Percentiles rank a stretch among this genome's conserved stretches.
Evolutionary conservation across 2,797 vertebrate species (phyloP).

Genomic region (Danio choprae): DNA sequence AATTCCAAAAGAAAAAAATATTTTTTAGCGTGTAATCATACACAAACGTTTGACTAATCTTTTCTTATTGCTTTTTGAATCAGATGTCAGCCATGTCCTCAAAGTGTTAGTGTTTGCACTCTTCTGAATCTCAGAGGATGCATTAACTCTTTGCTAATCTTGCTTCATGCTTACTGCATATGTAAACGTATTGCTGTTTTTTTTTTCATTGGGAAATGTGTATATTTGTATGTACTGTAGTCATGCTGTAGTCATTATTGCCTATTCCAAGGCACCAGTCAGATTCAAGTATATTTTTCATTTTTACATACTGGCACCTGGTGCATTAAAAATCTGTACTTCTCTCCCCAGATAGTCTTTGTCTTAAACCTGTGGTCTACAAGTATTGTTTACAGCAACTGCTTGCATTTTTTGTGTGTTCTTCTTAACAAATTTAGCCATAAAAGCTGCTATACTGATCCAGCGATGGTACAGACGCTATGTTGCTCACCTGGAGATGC

Average conservation of each 20-base stretch:
- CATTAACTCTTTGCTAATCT: background rate
- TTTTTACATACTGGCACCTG: too few species aligned
- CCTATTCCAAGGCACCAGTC: too few species aligned
- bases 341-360: background rate
- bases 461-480: slow-evolving; percentile 95
- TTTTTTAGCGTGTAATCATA: too few species aligned
- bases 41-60: too few species aligned
- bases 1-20: too few species aligned
- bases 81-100: background rate
- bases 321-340: too few species aligned
- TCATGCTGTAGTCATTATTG: background rate
- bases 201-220: background rate
- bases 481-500: slow-evolving; percentile 86
- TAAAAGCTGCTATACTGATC: slow-evolving; percentile 91
- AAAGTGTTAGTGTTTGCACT: background rate
- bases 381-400: background rate
- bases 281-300: too few species aligned
- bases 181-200: background rate
- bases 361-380: background rate
- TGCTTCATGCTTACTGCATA: background rate
- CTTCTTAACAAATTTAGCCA: slow-evolving; percentile 73
- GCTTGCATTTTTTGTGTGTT: slow-evolving; percentile 28
- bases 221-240: background rate
- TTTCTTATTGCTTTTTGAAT: background rate
- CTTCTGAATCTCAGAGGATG: background rate